These are phyloP conservation scores for Strigamia crassipes DNA, from an alignment of 2,888 invertebrate species.

Conservation along the genomic window DNA sequence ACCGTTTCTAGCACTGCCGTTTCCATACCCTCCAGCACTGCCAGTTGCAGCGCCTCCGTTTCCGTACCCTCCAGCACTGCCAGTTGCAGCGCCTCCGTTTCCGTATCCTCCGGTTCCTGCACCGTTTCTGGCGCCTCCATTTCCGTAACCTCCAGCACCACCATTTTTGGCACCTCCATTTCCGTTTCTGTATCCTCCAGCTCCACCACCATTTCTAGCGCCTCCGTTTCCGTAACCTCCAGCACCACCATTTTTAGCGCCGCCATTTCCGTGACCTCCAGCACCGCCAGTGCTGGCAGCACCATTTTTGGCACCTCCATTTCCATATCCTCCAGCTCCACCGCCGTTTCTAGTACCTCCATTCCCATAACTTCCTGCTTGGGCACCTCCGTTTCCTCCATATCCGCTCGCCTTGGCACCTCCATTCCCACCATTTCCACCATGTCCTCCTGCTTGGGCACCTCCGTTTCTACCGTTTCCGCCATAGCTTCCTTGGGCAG, in stretches of 20 bases:
- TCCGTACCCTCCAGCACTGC: neutral
- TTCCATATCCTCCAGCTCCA: neutral
- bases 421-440: constrained; percentile 11
- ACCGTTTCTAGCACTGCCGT: neutral
- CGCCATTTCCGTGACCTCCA: neutral
- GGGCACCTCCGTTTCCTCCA: constrained; percentile 7
- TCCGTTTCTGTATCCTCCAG: neutral
- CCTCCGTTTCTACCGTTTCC: neutral
- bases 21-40: neutral
- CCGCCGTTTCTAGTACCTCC: neutral
- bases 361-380: neutral
- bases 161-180: neutral
- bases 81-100: neutral
- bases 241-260: neutral
- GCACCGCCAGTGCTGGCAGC: neutral
- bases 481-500: neutral
- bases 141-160: neutral
- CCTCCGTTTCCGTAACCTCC: neutral
- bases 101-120: neutral
- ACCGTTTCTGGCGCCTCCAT: neutral
- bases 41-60: neutral
- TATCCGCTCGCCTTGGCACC: neutral
- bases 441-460: neutral
- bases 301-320: neutral
- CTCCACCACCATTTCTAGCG: neutral